Conservation (phyloP, 1,140 invertebrate species). For the Macrotrachela quadricornifera region DNA sequence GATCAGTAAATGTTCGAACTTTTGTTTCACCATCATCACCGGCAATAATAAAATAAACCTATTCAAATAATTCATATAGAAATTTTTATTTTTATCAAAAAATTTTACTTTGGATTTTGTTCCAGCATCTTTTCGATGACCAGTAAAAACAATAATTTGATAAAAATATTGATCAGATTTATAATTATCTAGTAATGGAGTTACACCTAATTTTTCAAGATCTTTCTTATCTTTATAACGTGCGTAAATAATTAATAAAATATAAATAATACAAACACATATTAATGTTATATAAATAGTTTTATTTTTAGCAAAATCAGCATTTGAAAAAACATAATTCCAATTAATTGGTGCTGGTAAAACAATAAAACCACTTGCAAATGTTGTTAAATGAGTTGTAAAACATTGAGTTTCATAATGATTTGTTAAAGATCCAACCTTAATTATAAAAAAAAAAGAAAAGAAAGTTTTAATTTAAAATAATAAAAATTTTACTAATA, state of each 20-base stretch:
- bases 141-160: conserved; percentile 24
- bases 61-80: conserved; percentile 9
- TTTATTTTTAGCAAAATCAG: conserved; percentile 22
- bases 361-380: conserved; percentile 35
- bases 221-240: conserved; percentile 34
- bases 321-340: conserved; percentile 33
- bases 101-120: conserved; percentile 24
- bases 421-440: conserved; percentile 10
- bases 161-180: conserved; percentile 27
- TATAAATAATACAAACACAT: conserved; percentile 29
- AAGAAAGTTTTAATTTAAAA: no score
- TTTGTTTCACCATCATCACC: conserved; percentile 25
- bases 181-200: conserved; percentile 26
- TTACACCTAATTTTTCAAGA: conserved; percentile 23
- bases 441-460: no score
- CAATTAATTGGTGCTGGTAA: conserved; percentile 38
- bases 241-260: conserved; percentile 31
- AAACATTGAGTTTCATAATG: conserved; percentile 25
- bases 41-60: conserved; percentile 21
- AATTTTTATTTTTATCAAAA: no score
- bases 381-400: conserved; percentile 36
- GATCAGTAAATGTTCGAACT: conserved; percentile 20
- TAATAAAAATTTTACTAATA: no score
- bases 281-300: conserved; percentile 32
- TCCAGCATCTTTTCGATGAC: conserved; percentile 19